Percentiles rank a stretch among this genome's conserved stretches.
phyloP scores from a whole-genome alignment of 2,888 invertebrate genomes.

The Cinara cedri region DNA sequence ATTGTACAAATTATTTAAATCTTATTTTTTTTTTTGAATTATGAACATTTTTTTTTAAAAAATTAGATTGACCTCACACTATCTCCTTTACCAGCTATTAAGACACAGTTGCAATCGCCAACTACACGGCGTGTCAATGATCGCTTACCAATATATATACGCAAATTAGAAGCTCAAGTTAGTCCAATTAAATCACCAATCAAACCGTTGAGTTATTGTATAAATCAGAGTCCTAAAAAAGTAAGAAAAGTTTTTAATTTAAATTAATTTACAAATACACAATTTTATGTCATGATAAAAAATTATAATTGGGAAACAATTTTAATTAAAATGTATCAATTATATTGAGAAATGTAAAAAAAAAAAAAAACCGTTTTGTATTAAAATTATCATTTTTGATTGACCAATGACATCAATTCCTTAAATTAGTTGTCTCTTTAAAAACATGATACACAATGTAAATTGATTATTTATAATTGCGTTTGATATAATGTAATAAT shows the following conservation, averaged over 20 bases:
- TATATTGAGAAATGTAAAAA: no score
- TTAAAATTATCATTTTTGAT: no score
- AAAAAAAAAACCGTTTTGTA: no score
- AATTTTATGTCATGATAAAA: no score
- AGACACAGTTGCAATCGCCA: conserved; percentile 66
- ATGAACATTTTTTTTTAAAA: conserved; percentile 41
- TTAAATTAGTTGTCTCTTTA: no score
- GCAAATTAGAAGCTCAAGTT: conserved; percentile 63
- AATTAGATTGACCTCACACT: conserved; percentile 65
- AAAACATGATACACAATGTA: no score
- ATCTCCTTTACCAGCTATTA: conserved; percentile 76
- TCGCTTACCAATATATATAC: conserved; percentile 69
- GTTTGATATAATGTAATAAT: no score
- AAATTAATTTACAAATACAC: neutral
- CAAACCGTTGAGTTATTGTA: conserved; percentile 68
- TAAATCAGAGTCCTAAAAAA: conserved; percentile 87
- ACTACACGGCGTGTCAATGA: conserved; percentile 69
- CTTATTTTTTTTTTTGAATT: no score
- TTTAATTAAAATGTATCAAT: no score
- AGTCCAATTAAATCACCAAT: conserved; percentile 56
- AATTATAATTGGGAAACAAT: no score
- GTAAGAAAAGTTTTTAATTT: conserved; percentile 62
- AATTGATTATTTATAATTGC: no score
- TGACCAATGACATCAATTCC: no score
- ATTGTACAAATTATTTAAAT: neutral